Percentiles rank a stretch among this genome's conserved stretches.
These are phyloP conservation scores for Ischnura elegans DNA, from an alignment of 2,888 invertebrate genomes.

Conservation along the genomic window DNA sequence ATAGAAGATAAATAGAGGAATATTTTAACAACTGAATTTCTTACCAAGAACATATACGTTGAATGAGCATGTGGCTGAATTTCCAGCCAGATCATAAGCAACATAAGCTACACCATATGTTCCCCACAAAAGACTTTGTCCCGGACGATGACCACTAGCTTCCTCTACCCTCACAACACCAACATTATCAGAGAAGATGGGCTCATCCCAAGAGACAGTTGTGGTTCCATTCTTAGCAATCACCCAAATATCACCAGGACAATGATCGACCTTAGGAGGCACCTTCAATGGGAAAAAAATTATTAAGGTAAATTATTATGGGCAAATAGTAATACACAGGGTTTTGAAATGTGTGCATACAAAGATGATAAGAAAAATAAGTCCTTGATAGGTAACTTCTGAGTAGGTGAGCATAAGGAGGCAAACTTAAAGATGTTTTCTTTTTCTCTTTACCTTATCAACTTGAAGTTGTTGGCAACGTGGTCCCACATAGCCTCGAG, in stretches of 20 bases:
- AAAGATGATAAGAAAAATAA: too few relatives aligned
- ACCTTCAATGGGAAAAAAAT: conserved; percentile 76
- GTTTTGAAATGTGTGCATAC: too few relatives aligned
- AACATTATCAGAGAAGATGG: conserved; percentile 93
- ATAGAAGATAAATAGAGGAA: not conserved
- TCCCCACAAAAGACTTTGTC: conserved; percentile 93
- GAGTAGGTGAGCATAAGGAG: too few relatives aligned
- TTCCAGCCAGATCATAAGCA: conserved; percentile 95
- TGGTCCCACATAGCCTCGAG: conserved; percentile 90
- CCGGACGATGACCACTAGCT: conserved; percentile 91
- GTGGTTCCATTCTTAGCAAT: conserved; percentile 95
- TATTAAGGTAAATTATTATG: not conserved
- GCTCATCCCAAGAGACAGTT: conserved; percentile 94
- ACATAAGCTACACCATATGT: conserved; percentile 95
- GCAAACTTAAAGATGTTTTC: too few relatives aligned
- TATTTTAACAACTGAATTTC: conserved; percentile 75
- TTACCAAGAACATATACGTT: conserved; percentile 93
- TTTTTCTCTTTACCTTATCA: conserved; percentile 82
- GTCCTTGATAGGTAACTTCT: too few relatives aligned
- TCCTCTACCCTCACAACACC: conserved; percentile 89
- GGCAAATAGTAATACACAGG: not conserved
- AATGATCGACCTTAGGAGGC: conserved; percentile 92
- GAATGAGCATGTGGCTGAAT: conserved; percentile 94
- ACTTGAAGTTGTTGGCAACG: conserved; percentile 92
- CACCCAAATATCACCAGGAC: conserved; percentile 96